Conservation (phyloP, 1,140 invertebrate genomes). For the Eupeodes corollae region DNA sequence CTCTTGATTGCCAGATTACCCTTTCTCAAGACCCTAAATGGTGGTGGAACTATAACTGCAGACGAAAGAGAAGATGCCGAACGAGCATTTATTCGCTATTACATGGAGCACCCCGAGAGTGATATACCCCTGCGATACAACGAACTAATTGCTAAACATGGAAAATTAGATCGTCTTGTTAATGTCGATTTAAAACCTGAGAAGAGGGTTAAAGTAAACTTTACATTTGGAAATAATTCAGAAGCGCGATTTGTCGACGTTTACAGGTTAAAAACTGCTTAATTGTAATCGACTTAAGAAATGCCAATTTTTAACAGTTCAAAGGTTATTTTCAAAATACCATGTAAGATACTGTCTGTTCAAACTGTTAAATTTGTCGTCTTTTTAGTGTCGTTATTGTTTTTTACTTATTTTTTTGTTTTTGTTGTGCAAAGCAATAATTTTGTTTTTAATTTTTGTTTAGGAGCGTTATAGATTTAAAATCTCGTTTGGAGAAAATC, state of each 20-base stretch:
- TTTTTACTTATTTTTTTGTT: background rate
- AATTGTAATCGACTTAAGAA: too few species aligned
- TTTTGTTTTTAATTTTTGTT: slow-evolving; percentile 5
- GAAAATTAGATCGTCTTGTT: slow-evolving; percentile 75
- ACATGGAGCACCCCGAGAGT: slow-evolving; percentile 73
- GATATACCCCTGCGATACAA: slow-evolving; percentile 69
- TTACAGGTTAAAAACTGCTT: slow-evolving; percentile 46
- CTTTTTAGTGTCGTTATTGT: background rate
- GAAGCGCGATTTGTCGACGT: slow-evolving; percentile 65
- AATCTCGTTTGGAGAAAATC: slow-evolving; percentile 64
- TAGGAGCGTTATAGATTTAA: slow-evolving; percentile 64
- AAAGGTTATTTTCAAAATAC: background rate
- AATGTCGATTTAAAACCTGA: slow-evolving; percentile 75
- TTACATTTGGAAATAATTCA: slow-evolving; percentile 63
- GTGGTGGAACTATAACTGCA: slow-evolving; percentile 68
- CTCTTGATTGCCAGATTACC: slow-evolving; percentile 77
- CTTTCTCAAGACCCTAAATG: slow-evolving; percentile 74
- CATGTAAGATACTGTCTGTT: background rate
- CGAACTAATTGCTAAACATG: slow-evolving; percentile 69
- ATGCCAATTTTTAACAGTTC: background rate
- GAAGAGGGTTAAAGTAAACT: slow-evolving; percentile 71
- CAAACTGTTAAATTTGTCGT: background rate
- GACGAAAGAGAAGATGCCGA: slow-evolving; percentile 87
- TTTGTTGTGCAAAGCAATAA: background rate
- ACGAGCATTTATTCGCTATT: slow-evolving; percentile 81